phyloP scores from a whole-genome alignment of 2,888 invertebrate species.

The Metacarcinus magister region DNA sequence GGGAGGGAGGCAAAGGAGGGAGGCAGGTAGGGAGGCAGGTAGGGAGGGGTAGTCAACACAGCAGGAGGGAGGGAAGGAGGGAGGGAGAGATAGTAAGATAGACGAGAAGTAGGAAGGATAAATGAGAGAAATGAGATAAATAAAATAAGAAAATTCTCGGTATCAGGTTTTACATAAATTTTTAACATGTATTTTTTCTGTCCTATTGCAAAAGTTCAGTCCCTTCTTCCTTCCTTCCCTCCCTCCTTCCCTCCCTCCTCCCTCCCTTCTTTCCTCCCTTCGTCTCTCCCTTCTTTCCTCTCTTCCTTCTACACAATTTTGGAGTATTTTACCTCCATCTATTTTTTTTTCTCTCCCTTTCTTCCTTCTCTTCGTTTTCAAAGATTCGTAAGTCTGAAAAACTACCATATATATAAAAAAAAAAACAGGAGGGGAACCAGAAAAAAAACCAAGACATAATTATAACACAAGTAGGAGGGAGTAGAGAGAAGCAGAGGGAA shows the following conservation, averaged over 20 bases:
- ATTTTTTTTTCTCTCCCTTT: neutral
- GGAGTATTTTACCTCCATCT: neutral
- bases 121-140: neutral
- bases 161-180: neutral
- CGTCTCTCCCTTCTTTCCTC: neutral
- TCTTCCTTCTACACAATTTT: neutral
- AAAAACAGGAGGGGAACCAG: neutral
- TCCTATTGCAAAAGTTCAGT: neutral
- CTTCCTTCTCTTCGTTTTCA: neutral
- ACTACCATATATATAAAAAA: neutral
- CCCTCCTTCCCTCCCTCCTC: neutral
- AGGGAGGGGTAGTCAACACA: neutral
- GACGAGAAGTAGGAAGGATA: neutral
- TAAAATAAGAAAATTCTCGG: neutral
- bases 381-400: neutral
- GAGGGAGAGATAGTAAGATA: neutral
- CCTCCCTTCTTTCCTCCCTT: neutral
- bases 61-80: neutral
- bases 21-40: neutral
- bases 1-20: neutral
- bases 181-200: neutral
- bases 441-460: neutral
- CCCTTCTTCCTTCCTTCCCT: neutral
- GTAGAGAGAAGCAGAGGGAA: neutral
- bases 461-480: neutral